phyloP scores from a whole-genome alignment of 2,888 invertebrate species.

The Ferrisia virgata region DNA sequence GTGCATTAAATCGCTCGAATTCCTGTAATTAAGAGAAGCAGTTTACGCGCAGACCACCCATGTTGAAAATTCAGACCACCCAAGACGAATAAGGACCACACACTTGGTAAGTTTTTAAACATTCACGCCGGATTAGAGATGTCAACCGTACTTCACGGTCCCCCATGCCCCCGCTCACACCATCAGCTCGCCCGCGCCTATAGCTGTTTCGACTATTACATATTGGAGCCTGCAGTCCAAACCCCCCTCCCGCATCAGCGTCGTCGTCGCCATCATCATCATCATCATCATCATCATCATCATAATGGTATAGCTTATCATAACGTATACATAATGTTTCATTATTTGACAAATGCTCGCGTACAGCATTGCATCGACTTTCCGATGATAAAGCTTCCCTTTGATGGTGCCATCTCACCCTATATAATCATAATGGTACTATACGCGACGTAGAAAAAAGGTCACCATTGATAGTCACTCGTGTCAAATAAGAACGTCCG shows the following conservation, averaged over 20 bases:
- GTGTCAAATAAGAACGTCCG: slow-evolving; percentile 1
- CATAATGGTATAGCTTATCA: slow-evolving; percentile 3
- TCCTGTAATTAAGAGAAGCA: slow-evolving; percentile 46
- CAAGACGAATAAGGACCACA: slow-evolving; percentile 43
- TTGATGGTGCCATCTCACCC: neutral
- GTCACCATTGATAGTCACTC: neutral
- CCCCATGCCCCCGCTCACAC: neutral
- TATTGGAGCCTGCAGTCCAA: neutral
- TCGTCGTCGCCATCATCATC: too few relatives aligned
- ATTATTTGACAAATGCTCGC: slow-evolving; percentile 36
- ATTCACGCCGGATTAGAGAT: slow-evolving; percentile 46
- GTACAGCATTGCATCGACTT: too few relatives aligned
- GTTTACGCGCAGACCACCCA: slow-evolving; percentile 45
- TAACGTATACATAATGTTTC: slow-evolving; percentile 37
- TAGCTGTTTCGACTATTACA: slow-evolving; percentile 1
- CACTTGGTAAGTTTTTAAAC: slow-evolving; percentile 39
- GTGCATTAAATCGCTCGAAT: slow-evolving; percentile 45
- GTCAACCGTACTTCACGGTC: slow-evolving; percentile 37
- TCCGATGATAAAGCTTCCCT: neutral
- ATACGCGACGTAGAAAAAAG: too few relatives aligned
- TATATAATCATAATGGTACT: too few relatives aligned
- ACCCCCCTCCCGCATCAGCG: neutral
- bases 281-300: too few relatives aligned
- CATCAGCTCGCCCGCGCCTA: neutral
- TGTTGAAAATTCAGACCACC: slow-evolving; percentile 43